Percentiles rank a stretch among this genome's conserved stretches.
Conservation (phyloP, 2,888 invertebrate genomes). For the Plagodis pulveraria region DNA sequence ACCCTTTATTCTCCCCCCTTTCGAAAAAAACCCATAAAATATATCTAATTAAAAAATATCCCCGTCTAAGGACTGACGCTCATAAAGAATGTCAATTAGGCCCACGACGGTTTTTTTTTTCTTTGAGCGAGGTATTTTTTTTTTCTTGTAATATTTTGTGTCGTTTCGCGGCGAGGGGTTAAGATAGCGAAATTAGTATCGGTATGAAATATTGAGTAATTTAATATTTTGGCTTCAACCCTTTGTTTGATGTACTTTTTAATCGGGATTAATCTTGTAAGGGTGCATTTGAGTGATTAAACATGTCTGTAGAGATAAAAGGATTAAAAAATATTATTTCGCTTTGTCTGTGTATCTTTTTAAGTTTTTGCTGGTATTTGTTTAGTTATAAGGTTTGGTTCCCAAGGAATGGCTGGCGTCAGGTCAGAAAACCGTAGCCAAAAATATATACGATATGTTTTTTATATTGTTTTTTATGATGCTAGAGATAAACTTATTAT, state of each 20-base stretch:
- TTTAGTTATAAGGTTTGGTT: background rate
- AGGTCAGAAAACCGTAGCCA: too few species aligned
- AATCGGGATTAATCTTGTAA: constrained; percentile 46
- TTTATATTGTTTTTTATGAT: too few species aligned
- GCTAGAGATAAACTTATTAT: too few species aligned
- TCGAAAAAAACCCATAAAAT: constrained; percentile 85
- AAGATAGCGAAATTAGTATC: constrained; percentile 84
- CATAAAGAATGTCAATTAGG: constrained; percentile 86
- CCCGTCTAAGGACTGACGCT: constrained; percentile 83
- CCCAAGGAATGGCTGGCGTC: too few species aligned
- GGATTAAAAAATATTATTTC: background rate
- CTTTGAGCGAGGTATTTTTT: constrained; percentile 55
- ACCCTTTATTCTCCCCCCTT: constrained; percentile 82
- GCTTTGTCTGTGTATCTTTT: background rate
- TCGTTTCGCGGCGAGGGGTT: constrained; percentile 81
- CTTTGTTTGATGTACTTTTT: constrained; percentile 44
- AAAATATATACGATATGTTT: too few species aligned
- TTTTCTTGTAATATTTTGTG: constrained; percentile 77
- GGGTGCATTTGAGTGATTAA: constrained; percentile 22
- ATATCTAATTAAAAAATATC: constrained; percentile 86
- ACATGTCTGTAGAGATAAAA: constrained; percentile 6
- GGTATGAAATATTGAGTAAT: constrained; percentile 85
- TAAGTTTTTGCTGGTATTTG: background rate
- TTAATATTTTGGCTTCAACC: constrained; percentile 70
- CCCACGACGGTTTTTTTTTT: constrained; percentile 75